Evolutionary conservation across 2,888 invertebrate genomes (phyloP), one percentile per base, ranked within the genome.

Genomic region (Molorchus minor): DNA sequence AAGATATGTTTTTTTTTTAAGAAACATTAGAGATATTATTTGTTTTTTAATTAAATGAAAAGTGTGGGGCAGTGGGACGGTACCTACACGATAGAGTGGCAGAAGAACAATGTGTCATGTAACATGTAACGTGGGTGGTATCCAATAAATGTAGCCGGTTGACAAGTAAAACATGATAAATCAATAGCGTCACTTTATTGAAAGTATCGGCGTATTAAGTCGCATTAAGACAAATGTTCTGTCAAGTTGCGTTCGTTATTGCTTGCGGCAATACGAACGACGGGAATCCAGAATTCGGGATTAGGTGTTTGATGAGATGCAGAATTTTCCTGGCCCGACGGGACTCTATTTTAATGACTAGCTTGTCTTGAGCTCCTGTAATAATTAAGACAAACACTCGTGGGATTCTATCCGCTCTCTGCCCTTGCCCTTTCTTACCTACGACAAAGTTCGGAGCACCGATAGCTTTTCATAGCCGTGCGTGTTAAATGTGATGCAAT

Each of bases 371-470:
- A 72, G 74, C 76, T 73, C 70, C 72, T 75, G 75, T 77, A 78
- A 80, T 80, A 80, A 80, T 80, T 80, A 80, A 80, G 80, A 80
- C 79, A 80, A 80, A 80, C 79, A 80, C 80, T 77, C 80, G 72
- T 78, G 80, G 80, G 80, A 78, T 75, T 71, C 64, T 60, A 61
- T 62, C 64, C 58, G 47, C 57, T 65, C 64, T 64, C 61, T 58
- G 58, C 66, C 62, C 57, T 62, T 60, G 55, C 49, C 57, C 53
- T 59, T 59, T 62, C 56, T 51, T 58, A 67, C 63, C 66, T 65
- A 55, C 21, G 17, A 47, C 58, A 64, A 57, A 44, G 21, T 38
- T 19, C 46, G 47, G 56, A 15, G 20, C 43, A 15, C 43, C 43
- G 21, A 43, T 43, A 36, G 36, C 46, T 33, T 19, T 47, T 35